These are phyloP conservation scores for Anguilla anguilla DNA, from an alignment of 2,797 vertebrate species.

Conservation along the genomic window DNA sequence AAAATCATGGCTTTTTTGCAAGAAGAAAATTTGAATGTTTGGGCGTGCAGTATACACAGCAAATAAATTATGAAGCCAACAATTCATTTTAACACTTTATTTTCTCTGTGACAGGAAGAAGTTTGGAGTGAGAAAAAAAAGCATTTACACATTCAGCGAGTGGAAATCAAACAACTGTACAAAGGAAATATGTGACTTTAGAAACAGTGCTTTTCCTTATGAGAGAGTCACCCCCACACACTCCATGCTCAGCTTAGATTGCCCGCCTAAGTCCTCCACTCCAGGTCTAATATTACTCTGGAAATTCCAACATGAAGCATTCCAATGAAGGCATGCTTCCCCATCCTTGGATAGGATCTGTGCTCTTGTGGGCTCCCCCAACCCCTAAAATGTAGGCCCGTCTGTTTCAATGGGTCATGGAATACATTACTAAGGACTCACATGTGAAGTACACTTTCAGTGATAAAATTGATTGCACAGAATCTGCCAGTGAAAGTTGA, in stretches of 20 bases:
- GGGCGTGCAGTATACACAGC: not conserved
- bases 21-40: not conserved
- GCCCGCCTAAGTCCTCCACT: not conserved
- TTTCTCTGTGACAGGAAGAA: slow-evolving; percentile 40
- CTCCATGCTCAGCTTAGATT: not conserved
- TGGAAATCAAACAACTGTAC: slow-evolving; percentile 25
- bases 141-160: slow-evolving; percentile 22
- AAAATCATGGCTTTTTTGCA: not conserved
- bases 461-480: not conserved
- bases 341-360: slow-evolving; percentile 12
- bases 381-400: not conserved
- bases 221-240: not conserved
- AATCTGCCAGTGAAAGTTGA: not conserved
- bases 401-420: not conserved
- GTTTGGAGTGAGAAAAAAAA: slow-evolving; percentile 31
- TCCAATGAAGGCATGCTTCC: slow-evolving; percentile 30
- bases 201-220: slow-evolving; percentile 18
- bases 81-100: not conserved
- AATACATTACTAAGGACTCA: not conserved
- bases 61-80: not conserved
- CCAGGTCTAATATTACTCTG: slow-evolving; percentile 22
- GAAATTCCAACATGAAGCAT: slow-evolving; percentile 29
- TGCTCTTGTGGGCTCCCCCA: slow-evolving; percentile 29
- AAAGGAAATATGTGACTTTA: slow-evolving; percentile 32
- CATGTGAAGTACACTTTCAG: not conserved